phyloP scores from a whole-genome alignment of 2,113 vertebrate genomes.

The Galemys pyrenaicus region DNA sequence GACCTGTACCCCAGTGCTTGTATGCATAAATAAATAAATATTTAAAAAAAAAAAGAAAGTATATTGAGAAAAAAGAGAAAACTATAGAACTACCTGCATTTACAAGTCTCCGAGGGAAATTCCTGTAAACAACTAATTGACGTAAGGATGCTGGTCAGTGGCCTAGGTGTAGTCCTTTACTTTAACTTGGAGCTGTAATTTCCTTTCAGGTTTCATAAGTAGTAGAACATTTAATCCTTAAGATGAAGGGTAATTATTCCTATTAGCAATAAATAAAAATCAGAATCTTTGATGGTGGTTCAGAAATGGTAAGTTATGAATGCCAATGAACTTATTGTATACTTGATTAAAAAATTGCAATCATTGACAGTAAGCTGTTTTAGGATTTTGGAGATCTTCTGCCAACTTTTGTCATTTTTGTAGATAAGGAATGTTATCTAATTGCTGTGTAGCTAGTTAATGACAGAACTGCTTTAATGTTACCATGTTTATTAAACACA shows the following conservation, averaged over 20 bases:
- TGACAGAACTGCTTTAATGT: not conserved
- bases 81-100: not conserved
- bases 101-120: not conserved
- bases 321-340: not conserved
- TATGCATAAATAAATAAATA: too few species aligned
- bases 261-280: not conserved
- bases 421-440: not conserved
- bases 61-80: not conserved
- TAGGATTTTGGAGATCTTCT: slow-evolving; percentile 22
- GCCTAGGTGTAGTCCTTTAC: not conserved
- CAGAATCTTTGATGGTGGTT: not conserved
- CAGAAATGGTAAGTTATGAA: slow-evolving; percentile 20
- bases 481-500: slow-evolving; percentile 12
- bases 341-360: slow-evolving; percentile 26
- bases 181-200: slow-evolving; percentile 19
- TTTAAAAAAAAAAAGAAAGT: not conserved
- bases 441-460: slow-evolving; percentile 23
- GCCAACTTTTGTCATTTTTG: slow-evolving; percentile 20
- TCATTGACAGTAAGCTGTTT: not conserved
- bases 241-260: not conserved
- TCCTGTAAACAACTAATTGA: not conserved
- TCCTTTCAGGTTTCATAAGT: not conserved
- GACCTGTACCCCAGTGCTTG: too few species aligned
- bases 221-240: not conserved
- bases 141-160: not conserved